Evolutionary conservation across 2,797 vertebrate species (phyloP), one percentile per base, ranked within the genome.

Genomic region (Carcharodon carcharias): DNA sequence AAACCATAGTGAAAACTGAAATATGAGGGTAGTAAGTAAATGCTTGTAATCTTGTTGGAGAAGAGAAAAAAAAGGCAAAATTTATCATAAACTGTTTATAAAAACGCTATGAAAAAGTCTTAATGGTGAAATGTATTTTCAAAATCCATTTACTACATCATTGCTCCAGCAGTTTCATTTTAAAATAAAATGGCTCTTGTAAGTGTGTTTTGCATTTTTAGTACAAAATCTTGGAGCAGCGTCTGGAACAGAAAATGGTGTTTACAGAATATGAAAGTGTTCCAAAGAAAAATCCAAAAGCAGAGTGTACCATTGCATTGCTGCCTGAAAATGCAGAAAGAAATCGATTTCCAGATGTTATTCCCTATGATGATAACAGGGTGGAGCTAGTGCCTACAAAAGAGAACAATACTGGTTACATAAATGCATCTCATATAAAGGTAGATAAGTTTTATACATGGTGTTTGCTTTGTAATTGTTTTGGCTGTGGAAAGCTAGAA

Each of bases 341-440:
- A 96, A 99, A 99, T 97, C 98, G 99, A 26, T 99, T 99, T 97
- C 98, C 99, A 92, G 99, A 99, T 0, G 99, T 99, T 26, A 98
- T 99, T 97, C 99, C 99, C 0, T 99, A 99, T 0, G 99, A 99
- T 3, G 98, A 98, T 63, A 98, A 98, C 23, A 98, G 99, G 8
- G 99, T 99, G 97, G 99, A 99, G 97, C 97, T 99, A 96, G 98
- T 99, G 96, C 99, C 99, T 96, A 99, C 99, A 92, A 99, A 99
- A 97, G 99, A 99, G 97, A 99, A 99, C 97, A 99, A 99, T 97
- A 99, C 99, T 0, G 99, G 99, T 85, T 99, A 99, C 97, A 99
- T 99, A 98, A 99, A 99, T 0, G 99, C 99, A 0, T 99, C 99
- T 0, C 99, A 99, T 96, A 97, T 99, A 85, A 98, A 98, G 98